Base-by-base conservation (phyloP, 1,140 invertebrate species). In the Agrilus planipennis region DNA sequence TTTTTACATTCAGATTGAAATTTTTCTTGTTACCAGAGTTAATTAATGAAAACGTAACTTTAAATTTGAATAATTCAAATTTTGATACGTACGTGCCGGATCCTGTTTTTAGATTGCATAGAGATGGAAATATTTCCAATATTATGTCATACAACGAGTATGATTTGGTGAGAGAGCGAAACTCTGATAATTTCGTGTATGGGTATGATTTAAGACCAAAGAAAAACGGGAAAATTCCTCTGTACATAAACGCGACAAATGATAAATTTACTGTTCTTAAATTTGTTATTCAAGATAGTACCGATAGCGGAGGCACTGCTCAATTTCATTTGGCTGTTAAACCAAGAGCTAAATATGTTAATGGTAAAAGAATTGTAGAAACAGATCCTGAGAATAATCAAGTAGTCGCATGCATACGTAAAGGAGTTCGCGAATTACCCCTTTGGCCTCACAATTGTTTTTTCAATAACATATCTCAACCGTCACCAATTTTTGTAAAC, bases 221-320 rank as follows among this genome's bases (percentile, higher is more conserved):
- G 35, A 70, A 71, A 44, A 58, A 77, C 37, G 49, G 51, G 12
- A 50, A 35, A 20, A 69, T 74, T 18, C 69, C 77, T 0, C 68
- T 69, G 19, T 52, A 76, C 2, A 57, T 83, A 0, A 83, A 82
- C 53, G 44, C 84, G 5, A 77, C 76, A 0, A 68, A 67, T 1
- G 60, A 68, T 21, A 65, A 68, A 31, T 60, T 78, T 6, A 71
- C 71, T 39, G 67, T 70, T 11, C 63, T 84, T 21, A 70, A 71
- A 28, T 83, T 83, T 44, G 65, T 71, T 12, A 60, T 85, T 11
- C 71, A 71, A 28, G 60, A 75, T n/a, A 70, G 77, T 14, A 67
- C 74, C 31, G 81, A 85, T 43, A 75, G 78, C 17, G 81, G 81
- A 0, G 81, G 81, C 0, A 81, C 76, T 0, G 50, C 84, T 3